A percentile compares a stretch with the other conserved stretches of the same genome.
Evolutionary conservation across 2,113 vertebrate species (phyloP).

Genomic region (Laticauda laticaudata): DNA sequence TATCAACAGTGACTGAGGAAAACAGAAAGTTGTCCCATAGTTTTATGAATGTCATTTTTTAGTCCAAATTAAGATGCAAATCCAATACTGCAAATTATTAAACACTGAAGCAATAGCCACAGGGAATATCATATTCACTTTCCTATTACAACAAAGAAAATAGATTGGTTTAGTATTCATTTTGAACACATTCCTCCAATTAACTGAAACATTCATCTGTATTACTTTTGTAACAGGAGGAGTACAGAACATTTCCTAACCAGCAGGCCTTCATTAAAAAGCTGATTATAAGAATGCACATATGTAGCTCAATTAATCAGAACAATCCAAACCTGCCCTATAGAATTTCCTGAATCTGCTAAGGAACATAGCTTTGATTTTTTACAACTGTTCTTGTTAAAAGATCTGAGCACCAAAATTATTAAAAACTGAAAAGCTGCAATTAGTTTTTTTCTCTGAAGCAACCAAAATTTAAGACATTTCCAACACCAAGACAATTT

Average conservation of each 20-base stretch:
- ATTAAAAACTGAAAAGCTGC: neutral
- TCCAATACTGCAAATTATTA: neutral
- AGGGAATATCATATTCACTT: neutral
- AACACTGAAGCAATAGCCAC: neutral
- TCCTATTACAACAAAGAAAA: neutral
- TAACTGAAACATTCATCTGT: neutral
- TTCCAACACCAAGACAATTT: neutral
- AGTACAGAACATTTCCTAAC: neutral
- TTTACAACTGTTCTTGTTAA: neutral
- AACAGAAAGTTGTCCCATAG: neutral
- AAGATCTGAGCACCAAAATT: neutral
- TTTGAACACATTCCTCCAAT: neutral
- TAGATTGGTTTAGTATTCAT: neutral
- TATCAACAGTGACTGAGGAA: neutral
- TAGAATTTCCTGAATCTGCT: neutral
- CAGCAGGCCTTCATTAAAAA: neutral
- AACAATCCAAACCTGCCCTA: neutral
- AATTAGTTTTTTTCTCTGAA: neutral
- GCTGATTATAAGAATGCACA: neutral
- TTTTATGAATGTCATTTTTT: neutral
- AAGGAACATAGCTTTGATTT: neutral
- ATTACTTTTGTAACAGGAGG: neutral
- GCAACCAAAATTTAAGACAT: neutral
- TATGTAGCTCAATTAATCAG: neutral
- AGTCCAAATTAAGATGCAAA: neutral